Conservation (phyloP, 92 coral and sea anemone genomes). For the Pocillopora grandis region DNA sequence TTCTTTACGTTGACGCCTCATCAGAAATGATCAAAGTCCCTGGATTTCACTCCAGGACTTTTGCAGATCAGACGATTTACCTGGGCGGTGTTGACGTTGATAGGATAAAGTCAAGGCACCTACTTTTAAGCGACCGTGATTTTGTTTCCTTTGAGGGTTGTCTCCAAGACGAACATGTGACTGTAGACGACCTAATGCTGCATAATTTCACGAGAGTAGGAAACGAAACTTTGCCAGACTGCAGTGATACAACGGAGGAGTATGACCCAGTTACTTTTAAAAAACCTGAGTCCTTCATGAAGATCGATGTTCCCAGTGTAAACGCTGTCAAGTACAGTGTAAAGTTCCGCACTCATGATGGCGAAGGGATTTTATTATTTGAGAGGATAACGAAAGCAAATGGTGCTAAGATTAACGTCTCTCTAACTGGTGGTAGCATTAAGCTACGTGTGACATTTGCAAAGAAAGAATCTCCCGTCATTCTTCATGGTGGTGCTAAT, state of each 20-base stretch:
- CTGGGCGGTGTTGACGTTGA: conserved; percentile 67
- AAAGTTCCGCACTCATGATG: conserved; percentile 81
- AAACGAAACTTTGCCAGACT: conserved; percentile 5
- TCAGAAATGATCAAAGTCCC: conserved; percentile 13
- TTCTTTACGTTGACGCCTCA: conserved; percentile 51
- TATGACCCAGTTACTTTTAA: conserved; percentile 72
- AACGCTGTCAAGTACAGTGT: conserved; percentile 61
- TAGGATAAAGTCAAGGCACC: conserved; percentile 31
- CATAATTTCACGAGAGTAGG: conserved; percentile 33
- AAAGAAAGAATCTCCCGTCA: conserved; percentile 32
- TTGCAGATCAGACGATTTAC: conserved; percentile 39
- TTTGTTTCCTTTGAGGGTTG: conserved; percentile 81
- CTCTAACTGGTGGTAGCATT: conserved; percentile 58
- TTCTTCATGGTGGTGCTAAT: conserved; percentile 47
- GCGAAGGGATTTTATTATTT: conserved; percentile 68
- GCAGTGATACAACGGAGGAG: not conserved
- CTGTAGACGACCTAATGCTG: conserved; percentile 44
- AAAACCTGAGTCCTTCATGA: conserved; percentile 67
- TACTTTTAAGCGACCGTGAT: conserved; percentile 25
- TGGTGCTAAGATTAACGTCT: conserved; percentile 57
- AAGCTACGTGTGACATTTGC: conserved; percentile 56
- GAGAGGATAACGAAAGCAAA: conserved; percentile 42
- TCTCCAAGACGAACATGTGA: conserved; percentile 49
- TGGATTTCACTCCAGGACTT: conserved; percentile 53
- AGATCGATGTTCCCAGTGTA: conserved; percentile 32